Evolutionary conservation across 2,113 vertebrate genomes (phyloP), one percentile per base, ranked within the genome.

Genomic region (Lepidiolamprologus cunningtoni): DNA sequence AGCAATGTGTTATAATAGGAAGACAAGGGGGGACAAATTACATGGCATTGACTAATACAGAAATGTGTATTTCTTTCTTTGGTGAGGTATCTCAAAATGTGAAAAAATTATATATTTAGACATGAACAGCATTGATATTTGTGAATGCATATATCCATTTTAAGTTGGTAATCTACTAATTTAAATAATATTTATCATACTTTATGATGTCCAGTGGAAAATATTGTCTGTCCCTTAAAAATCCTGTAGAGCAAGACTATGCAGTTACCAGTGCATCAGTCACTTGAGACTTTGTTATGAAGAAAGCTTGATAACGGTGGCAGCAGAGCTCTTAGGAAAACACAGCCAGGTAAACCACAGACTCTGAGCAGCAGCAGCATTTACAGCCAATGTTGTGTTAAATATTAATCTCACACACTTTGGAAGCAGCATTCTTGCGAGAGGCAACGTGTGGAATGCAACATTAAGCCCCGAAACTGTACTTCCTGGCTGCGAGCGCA

Each of bases 321-420:
- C 89, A 86, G 87, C 83, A 68, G 81, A 84, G 90, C 82, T 81
- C 63, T 81, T 92, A 80, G 83, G 94, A 92, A 94, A 94, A 92
- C 93, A 90, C 73, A 81, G 85, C 79, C 73, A 82, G 54, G 83
- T 80, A 92, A 88, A 91, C 80, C 85, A 17, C 91, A 71, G 85
- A 57, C 68, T 81, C 83, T 31, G 85, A 82, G 81, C 79, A 82
- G 80, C 68, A 85, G 80, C 68, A 81, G 87, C 83, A 71, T 90
- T 93, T 87, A 88, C 66, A 83, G 50, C 87, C 80, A 57, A 63
- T 82, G 84, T 80, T 82, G 91, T 91, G 95, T 96, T 95, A 96
- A 95, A 95, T 93, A 96, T 96, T 95, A 94, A 95, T 95, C 94
- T 85, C 85, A 83, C 79, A 86, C 89, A 90, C 90, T 88, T 89